Evolutionary conservation across 1,140 invertebrate genomes (phyloP).

Genomic region (Nylanderia fulva): DNA sequence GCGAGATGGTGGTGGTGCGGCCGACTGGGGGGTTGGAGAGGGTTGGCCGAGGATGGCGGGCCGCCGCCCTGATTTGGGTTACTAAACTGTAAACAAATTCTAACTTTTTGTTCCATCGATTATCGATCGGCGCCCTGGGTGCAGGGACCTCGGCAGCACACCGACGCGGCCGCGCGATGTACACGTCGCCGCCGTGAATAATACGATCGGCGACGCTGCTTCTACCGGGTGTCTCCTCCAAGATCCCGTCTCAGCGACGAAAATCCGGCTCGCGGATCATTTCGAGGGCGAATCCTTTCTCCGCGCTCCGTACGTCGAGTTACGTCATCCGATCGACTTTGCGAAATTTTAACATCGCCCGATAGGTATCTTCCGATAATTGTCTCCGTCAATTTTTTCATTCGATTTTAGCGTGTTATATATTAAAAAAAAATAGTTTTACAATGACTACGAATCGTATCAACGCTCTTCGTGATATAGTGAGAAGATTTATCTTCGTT

Average conservation of each 20-base stretch:
- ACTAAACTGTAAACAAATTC: constrained; percentile 85
- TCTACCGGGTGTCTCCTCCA: constrained; percentile 61
- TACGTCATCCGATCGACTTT: not conserved
- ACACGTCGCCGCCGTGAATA: constrained; percentile 70
- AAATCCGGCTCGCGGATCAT: not conserved
- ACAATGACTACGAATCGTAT: not conserved
- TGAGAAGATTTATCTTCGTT: not conserved
- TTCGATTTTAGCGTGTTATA: too few species aligned
- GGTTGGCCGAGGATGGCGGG: constrained; percentile 52
- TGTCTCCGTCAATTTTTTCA: too few species aligned
- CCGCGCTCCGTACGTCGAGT: not conserved
- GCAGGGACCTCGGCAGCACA: constrained; percentile 77
- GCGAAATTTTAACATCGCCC: not conserved
- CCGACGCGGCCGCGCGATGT: constrained; percentile 55
- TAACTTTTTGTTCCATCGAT: constrained; percentile 82
- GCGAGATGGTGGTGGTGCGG: constrained; percentile 34
- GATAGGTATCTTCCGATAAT: too few species aligned
- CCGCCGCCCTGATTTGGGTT: constrained; percentile 82
- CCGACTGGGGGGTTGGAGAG: constrained; percentile 7
- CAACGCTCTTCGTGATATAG: not conserved
- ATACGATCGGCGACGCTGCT: constrained; percentile 58
- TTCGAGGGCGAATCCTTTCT: not conserved
- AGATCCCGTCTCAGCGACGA: not conserved
- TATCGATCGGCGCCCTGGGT: constrained; percentile 79
- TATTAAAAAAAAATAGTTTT: not conserved